These are phyloP conservation scores for Anguilla rostrata DNA, from an alignment of 2,113 vertebrate genomes.

Conservation along the genomic window DNA sequence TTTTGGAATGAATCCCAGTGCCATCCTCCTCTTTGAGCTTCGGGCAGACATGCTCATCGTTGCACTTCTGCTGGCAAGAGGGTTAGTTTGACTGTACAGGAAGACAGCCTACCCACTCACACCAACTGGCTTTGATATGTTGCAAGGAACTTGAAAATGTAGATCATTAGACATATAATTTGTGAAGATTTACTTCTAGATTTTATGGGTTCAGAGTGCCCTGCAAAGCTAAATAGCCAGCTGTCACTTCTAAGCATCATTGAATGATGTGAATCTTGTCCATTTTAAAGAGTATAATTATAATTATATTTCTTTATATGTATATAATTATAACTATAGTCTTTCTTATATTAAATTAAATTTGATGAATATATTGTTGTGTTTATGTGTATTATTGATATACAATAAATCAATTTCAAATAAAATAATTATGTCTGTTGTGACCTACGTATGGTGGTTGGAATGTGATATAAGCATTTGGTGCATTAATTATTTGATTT, in stretches of 20 bases:
- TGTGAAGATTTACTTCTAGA: neutral
- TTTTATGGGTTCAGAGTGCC: neutral
- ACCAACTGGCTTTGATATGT: slow-evolving; percentile 21
- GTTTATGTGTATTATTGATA: too few relatives aligned
- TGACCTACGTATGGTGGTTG: too few relatives aligned
- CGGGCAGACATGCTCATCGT: neutral
- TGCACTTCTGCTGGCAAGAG: slow-evolving; percentile 16
- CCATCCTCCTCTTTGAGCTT: neutral
- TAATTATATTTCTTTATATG: neutral
- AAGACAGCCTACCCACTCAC: slow-evolving; percentile 24
- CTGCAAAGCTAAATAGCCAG: neutral
- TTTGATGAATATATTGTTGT: neutral
- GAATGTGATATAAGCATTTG: too few relatives aligned
- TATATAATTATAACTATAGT: neutral
- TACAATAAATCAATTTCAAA: too few relatives aligned
- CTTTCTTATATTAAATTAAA: neutral
- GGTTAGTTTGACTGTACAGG: slow-evolving; percentile 6
- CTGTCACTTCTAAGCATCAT: neutral
- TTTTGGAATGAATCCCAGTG: neutral
- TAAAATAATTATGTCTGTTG: too few relatives aligned
- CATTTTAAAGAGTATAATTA: neutral
- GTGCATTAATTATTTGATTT: too few relatives aligned
- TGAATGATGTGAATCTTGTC: neutral
- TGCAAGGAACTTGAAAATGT: neutral
- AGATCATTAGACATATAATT: neutral